Base-by-base conservation (phyloP, 2,888 invertebrate genomes). In the Ryuthela nishihirai region DNA sequence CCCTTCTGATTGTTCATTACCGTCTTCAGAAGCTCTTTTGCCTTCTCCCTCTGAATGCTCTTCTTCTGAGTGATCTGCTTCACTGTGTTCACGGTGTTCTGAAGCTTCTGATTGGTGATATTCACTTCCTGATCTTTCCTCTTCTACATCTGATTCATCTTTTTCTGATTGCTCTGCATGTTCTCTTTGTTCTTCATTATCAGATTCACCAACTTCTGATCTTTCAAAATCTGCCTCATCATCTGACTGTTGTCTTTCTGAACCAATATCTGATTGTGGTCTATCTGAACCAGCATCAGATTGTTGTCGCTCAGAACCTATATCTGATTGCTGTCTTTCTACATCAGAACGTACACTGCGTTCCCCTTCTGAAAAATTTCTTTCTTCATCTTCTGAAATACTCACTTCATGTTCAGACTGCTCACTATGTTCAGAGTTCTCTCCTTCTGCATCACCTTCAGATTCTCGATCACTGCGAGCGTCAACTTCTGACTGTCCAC, bases 381-480 rank as follows among this genome's bases (percentile, higher is more conserved):
- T n/a, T n/a, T n/a, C n/a, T 42, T 50, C 50, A 25, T 38, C 43
- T 5, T 48, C 47, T n/a, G 47, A 56, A 12, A 49, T 49, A 17
- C 49, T 48, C 4, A 17, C 54, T 39, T 55, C 40, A 18, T 18
- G 32, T 20, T 15, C 56, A 20, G 54, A 55, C 34, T 46, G 34
- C 20, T 23, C 44, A 44, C 55, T 55, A 10, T n/a, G 55, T 9
- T 58, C 46, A 7, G 50, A 46, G 3, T 43, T 35, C 2, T 12
- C 43, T 32, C n/a, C 38, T 5, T 48, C 41, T 17, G 23, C 15
- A 3, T 49, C 50, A 26, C n/a, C 43, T 6, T 20, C 58, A 15
- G 58, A 59, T 39, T 53, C 52, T 7, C 26, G 43, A 5, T 43
- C 53, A 34, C 53, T 52, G 25, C 52, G 50, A 12, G 38, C 48